These are phyloP conservation scores for Heteromurus nitidus DNA, from an alignment of 2,888 invertebrate genomes.

Conservation along the genomic window DNA sequence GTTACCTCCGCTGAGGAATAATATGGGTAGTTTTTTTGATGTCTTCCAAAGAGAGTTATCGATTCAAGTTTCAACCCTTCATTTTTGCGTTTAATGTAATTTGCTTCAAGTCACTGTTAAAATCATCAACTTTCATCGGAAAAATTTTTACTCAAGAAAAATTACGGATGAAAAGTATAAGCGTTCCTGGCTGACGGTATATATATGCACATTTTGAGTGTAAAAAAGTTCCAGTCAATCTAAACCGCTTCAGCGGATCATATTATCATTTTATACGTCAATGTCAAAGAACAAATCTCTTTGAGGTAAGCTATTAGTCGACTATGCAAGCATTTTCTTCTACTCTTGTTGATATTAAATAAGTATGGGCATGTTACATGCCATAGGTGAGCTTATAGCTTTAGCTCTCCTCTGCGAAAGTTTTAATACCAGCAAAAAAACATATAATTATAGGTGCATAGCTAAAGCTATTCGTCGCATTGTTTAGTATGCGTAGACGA, in stretches of 20 bases:
- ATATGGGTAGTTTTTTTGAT: constrained; percentile 5
- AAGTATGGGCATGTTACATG: background rate
- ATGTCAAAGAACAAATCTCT: constrained; percentile 51
- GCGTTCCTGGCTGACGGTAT: background rate
- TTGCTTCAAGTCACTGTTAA: constrained; percentile 53
- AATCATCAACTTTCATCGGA: constrained; percentile 57
- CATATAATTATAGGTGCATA: constrained; percentile 21
- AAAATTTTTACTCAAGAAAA: constrained; percentile 14
- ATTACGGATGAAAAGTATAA: constrained; percentile 4
- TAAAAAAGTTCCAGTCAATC: constrained; percentile 23
- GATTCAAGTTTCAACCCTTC: constrained; percentile 31
- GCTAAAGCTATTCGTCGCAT: background rate
- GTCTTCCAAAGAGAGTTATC: background rate
- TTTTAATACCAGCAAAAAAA: background rate
- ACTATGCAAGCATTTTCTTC: background rate
- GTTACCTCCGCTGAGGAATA: constrained; percentile 17
- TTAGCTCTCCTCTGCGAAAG: too few species aligned
- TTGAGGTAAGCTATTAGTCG: constrained; percentile 23
- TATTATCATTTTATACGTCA: constrained; percentile 39
- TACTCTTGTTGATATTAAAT: background rate
- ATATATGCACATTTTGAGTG: background rate
- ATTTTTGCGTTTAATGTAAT: constrained; percentile 51
- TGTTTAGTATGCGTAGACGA: background rate
- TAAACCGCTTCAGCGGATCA: constrained; percentile 6
- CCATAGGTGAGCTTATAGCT: too few species aligned